A percentile compares a stretch with the other conserved stretches of the same genome.
These are phyloP conservation scores for Neogobius melanostomus DNA, from an alignment of 2,113 vertebrate species.

Conservation along the genomic window DNA sequence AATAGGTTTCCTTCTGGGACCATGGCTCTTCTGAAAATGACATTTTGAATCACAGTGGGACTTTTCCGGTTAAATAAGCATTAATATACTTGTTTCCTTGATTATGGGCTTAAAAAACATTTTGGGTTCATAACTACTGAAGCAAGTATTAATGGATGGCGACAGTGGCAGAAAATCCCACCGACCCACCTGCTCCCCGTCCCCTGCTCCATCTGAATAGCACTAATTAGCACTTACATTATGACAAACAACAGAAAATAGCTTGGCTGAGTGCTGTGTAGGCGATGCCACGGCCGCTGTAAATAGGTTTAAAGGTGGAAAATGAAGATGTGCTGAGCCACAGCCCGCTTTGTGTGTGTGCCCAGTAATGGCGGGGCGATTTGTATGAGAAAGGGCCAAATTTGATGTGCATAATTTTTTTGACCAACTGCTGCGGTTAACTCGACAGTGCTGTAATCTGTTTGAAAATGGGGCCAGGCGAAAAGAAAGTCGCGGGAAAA, in stretches of 20 bases:
- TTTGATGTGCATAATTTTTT: slow-evolving; percentile 17
- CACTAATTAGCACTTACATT: slow-evolving; percentile 49
- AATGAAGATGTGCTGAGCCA: slow-evolving; percentile 37
- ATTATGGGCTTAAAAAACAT: too few relatives aligned
- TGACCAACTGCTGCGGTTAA: slow-evolving; percentile 1
- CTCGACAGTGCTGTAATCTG: slow-evolving; percentile 6
- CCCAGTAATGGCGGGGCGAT: slow-evolving; percentile 24
- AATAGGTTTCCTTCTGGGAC: too few relatives aligned
- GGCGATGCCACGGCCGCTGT: slow-evolving; percentile 48
- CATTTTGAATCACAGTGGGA: too few relatives aligned
- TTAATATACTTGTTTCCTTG: too few relatives aligned
- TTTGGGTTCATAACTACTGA: not conserved
- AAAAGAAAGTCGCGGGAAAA: not conserved
- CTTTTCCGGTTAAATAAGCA: too few relatives aligned
- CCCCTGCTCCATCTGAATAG: slow-evolving; percentile 9
- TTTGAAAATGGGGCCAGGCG: not conserved
- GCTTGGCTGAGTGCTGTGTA: slow-evolving; percentile 41
- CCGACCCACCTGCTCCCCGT: slow-evolving; percentile 6
- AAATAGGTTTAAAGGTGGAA: slow-evolving; percentile 56
- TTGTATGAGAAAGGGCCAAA: slow-evolving; percentile 28
- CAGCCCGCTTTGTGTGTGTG: slow-evolving; percentile 9
- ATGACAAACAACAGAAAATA: slow-evolving; percentile 60
- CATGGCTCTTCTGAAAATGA: too few relatives aligned
- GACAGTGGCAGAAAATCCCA: slow-evolving; percentile 1
- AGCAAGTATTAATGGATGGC: not conserved